Percentiles rank a stretch among this genome's conserved stretches.
These are phyloP conservation scores for Clusia tigrina DNA, from an alignment of 2,888 invertebrate species.

Conservation along the genomic window DNA sequence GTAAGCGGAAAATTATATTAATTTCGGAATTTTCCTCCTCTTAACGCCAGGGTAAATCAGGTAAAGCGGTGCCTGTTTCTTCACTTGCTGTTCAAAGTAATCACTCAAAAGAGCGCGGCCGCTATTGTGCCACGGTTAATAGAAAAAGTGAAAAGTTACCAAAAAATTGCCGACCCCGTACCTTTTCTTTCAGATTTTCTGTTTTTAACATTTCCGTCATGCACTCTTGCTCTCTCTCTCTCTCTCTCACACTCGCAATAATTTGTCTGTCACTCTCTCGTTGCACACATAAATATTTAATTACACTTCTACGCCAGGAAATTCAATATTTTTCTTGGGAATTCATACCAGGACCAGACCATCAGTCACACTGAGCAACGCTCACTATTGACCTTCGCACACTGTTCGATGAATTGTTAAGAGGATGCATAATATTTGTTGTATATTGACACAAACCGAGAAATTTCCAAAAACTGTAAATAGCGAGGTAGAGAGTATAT, in stretches of 20 bases:
- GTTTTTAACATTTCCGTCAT: background rate
- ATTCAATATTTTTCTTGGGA: conserved; percentile 4
- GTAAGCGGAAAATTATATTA: too few species aligned
- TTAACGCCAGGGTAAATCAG: too few species aligned
- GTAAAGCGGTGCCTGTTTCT: too few species aligned
- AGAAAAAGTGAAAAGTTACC: too few species aligned
- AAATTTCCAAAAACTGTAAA: conserved; percentile 9
- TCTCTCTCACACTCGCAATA: background rate
- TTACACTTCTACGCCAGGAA: conserved; percentile 4
- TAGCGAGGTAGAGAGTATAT: background rate
- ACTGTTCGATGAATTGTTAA: background rate
- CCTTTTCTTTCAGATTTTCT: background rate
- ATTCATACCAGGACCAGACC: too few species aligned
- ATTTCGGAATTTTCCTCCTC: background rate
- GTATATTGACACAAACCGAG: conserved; percentile 1
- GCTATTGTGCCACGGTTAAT: background rate
- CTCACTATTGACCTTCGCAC: background rate
- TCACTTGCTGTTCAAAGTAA: background rate
- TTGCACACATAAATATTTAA: background rate
- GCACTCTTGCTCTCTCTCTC: background rate
- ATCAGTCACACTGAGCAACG: background rate
- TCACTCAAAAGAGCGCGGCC: conserved; percentile 8
- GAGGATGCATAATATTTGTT: background rate
- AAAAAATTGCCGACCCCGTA: background rate
- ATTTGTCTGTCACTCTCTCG: background rate